A percentile compares a stretch with the other conserved stretches of the same genome.
Conservation (phyloP, 2,113 vertebrate genomes). For the Butorides virescens region DNA sequence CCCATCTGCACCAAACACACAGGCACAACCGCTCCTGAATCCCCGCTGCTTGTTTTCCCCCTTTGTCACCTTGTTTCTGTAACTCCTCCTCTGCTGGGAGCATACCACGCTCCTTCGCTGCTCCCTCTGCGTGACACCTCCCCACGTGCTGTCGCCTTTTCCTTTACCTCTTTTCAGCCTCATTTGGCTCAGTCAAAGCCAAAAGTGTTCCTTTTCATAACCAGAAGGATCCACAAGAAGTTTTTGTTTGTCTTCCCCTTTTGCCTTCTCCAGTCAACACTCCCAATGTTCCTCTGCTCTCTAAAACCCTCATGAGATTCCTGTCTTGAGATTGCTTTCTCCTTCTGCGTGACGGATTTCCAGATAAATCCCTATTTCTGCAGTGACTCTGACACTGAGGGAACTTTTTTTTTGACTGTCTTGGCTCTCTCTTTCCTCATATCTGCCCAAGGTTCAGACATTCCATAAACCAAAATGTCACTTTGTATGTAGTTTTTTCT, state of each 20-base stretch:
- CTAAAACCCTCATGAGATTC: not conserved
- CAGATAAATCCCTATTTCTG: not conserved
- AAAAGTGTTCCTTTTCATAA: not conserved
- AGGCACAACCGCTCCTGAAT: not conserved
- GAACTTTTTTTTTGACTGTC: not conserved
- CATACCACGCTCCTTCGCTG: not conserved
- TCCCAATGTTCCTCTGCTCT: not conserved
- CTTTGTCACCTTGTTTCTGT: not conserved
- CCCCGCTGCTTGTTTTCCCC: not conserved
- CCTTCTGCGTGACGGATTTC: not conserved
- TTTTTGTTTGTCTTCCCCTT: not conserved
- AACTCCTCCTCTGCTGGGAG: not conserved
- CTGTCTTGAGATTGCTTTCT: not conserved
- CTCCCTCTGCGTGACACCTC: not conserved
- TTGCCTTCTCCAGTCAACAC: not conserved
- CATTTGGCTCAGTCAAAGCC: not conserved
- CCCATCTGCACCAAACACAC: not conserved
- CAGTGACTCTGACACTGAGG: not conserved
- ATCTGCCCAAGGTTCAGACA: not conserved
- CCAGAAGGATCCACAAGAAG: not conserved
- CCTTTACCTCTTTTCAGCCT: not conserved
- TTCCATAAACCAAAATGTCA: not conserved
- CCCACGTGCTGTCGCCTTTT: not conserved
- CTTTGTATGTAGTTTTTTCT: not conserved
- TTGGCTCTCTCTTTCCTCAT: not conserved